Evolutionary conservation across 2,113 vertebrate genomes (phyloP), one percentile per base, ranked within the genome.

Genomic region (rat (Rattus norvegicus)): DNA sequence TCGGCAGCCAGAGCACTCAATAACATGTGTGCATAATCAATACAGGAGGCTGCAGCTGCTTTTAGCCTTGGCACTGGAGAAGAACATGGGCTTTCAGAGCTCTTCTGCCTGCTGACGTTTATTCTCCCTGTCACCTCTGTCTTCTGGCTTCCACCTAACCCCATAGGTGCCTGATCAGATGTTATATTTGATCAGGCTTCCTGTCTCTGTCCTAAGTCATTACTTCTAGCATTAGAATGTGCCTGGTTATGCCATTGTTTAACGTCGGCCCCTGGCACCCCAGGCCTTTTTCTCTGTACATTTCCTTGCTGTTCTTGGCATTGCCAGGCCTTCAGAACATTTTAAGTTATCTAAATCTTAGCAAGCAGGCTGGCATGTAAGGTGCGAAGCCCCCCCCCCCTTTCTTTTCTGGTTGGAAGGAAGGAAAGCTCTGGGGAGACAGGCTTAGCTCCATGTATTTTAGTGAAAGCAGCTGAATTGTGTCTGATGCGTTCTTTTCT

Each of bases 1-100:
- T 97, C 56, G 93, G 70, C 69, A 22, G 98, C 90, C 97, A 96
- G 92, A 97, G 97, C 86, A 86, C 98, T 98, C 96, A 96, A 98
- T 97, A 97, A 97, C 75, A 1, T 72, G 97, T 95, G 96, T 98
- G 96, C 98, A 98, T 98, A 98, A 98, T 98, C 93, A 39, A 98
- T 98, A 97, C 4, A 10, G 87, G 96, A 98, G 92, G 91, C 92
- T 98, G 97, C 96, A 85, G 86, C 93, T 98, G 98, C 98, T 98
- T 98, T 98, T 98, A 98, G 95, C 97, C 95, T 4, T 5, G 75
- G 97, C 0, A 1, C 97, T 97, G 97, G 95, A 94, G 97, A 96
- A 98, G 98, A 98, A 96, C 96, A 96, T 98, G 88, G 54, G 84
- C 69, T 98, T 97, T 92, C 95, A 77, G 92, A 94, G 93, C 96